These are phyloP conservation scores for Chaenogobius annularis DNA, from an alignment of 2,113 vertebrate genomes.

Conservation along the genomic window DNA sequence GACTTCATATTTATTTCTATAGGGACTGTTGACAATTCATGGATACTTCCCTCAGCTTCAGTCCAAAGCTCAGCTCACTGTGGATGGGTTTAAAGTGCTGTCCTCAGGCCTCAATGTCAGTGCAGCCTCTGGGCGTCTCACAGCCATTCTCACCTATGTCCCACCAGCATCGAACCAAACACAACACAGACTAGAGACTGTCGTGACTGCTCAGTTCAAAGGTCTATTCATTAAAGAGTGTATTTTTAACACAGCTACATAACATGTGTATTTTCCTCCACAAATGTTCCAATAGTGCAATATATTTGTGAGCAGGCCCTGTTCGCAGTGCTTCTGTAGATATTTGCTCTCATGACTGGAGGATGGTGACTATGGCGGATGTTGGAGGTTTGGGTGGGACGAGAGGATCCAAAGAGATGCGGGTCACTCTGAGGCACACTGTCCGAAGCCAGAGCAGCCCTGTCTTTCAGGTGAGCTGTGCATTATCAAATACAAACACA, in stretches of 20 bases:
- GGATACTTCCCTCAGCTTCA: constrained; percentile 52
- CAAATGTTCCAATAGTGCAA: not conserved
- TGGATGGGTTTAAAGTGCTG: constrained; percentile 65
- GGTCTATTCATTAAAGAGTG: constrained; percentile 35
- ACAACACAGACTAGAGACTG: constrained; percentile 22
- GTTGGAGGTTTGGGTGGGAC: constrained; percentile 52
- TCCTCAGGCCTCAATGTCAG: constrained; percentile 66
- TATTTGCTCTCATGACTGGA: constrained; percentile 33
- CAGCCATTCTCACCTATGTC: constrained; percentile 57
- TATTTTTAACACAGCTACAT: no score
- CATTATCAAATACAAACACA: not conserved
- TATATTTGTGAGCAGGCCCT: constrained; percentile 48
- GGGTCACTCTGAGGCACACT: constrained; percentile 59
- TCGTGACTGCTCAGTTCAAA: constrained; percentile 58
- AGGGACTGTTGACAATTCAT: constrained; percentile 57
- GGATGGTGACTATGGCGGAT: constrained; percentile 48
- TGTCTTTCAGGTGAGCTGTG: constrained; percentile 58
- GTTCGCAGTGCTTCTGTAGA: constrained; percentile 51
- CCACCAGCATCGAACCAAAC: constrained; percentile 37
- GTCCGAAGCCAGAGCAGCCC: constrained; percentile 34
- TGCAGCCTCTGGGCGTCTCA: constrained; percentile 47
- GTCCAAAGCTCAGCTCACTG: constrained; percentile 55
- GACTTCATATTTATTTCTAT: not conserved
- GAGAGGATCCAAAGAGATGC: constrained; percentile 57
- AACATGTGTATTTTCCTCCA: no score